These are phyloP conservation scores for Drosophila cracens DNA, from an alignment of 2,888 invertebrate genomes.

Conservation along the genomic window DNA sequence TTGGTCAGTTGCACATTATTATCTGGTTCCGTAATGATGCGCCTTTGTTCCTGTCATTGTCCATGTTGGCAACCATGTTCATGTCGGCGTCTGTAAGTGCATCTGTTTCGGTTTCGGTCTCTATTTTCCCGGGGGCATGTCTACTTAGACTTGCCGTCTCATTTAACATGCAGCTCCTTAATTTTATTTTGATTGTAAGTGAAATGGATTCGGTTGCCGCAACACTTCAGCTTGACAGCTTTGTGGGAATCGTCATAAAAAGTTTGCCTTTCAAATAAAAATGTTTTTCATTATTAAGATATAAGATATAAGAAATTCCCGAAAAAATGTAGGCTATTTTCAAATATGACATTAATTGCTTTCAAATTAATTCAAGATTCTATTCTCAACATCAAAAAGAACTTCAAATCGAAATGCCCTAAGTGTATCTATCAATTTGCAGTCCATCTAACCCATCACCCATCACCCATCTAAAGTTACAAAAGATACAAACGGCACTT, in stretches of 20 bases:
- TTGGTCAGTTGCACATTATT: constrained; percentile 60
- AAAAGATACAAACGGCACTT: background rate
- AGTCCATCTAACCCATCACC: background rate
- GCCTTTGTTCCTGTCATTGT: constrained; percentile 33
- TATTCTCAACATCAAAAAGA: background rate
- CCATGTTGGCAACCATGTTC: background rate
- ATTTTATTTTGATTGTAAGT: constrained; percentile 67
- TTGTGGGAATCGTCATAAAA: background rate
- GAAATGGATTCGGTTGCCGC: constrained; percentile 54
- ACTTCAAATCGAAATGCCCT: background rate
- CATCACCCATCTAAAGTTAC: too few relatives aligned
- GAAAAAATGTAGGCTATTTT: background rate
- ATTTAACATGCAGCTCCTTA: constrained; percentile 66
- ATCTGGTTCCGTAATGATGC: constrained; percentile 62
- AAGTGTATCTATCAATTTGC: background rate
- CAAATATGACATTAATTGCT: background rate
- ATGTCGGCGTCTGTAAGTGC: constrained; percentile 2
- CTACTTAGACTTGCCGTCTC: constrained; percentile 49
- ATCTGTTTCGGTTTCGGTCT: constrained; percentile 7
- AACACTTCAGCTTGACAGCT: constrained; percentile 10
- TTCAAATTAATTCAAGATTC: background rate
- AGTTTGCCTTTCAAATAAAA: background rate
- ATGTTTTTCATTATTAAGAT: background rate
- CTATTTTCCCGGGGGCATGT: constrained; percentile 6
- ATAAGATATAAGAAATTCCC: background rate